phyloP scores from a whole-genome alignment of 2,113 vertebrate species.

The Ploceus nigricollis region DNA sequence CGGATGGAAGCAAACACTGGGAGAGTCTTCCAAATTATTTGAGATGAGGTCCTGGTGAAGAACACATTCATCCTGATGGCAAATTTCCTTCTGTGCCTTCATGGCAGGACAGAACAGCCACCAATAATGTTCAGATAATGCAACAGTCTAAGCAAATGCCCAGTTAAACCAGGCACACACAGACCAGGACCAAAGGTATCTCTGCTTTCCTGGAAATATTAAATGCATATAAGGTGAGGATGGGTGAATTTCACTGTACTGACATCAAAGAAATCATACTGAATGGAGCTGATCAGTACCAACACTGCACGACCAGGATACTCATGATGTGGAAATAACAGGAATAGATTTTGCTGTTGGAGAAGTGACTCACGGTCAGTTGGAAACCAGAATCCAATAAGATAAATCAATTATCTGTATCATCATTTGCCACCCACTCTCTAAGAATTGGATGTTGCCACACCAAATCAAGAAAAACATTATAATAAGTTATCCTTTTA shows the following conservation, averaged over 20 bases:
- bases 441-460: not conserved
- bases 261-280: not conserved
- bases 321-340: not conserved
- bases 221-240: not conserved
- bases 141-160: not conserved
- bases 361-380: not conserved
- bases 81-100: not conserved
- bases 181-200: not conserved
- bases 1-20: not conserved
- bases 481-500: not conserved
- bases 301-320: not conserved
- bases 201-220: not conserved
- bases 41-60: not conserved
- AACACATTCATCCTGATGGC: not conserved
- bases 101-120: not conserved
- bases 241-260: not conserved
- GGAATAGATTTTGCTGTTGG: not conserved
- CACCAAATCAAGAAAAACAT: not conserved
- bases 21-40: not conserved
- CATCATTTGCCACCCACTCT: not conserved
- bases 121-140: not conserved
- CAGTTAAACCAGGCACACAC: not conserved
- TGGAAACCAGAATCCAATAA: slow-evolving; percentile 24
- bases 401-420: slow-evolving; percentile 10
- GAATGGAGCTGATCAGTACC: not conserved